Base-by-base conservation (phyloP, 2,113 vertebrate genomes). In the Ailuropoda melanoleuca region DNA sequence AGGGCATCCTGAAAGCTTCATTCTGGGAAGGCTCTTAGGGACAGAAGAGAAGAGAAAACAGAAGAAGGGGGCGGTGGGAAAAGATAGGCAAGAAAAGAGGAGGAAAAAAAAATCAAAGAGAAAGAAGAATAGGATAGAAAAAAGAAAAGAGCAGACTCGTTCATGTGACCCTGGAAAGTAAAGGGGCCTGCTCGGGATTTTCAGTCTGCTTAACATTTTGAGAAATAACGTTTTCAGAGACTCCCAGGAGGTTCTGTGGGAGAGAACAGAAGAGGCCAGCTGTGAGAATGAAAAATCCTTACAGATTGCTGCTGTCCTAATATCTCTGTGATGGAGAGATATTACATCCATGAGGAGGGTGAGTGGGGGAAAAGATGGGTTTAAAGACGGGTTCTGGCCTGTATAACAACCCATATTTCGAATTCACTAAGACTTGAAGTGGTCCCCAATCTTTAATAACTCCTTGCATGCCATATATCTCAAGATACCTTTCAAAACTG, bases 361-460 rank as follows among this genome's bases (percentile, higher is more conserved):
- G 26, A 90, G n/a, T 18, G 72, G 18, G 58, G 58, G 13, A 19
- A 85, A 34, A 81, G 58, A 19, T 8, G 50, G 78, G 89, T 70
- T 39, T 50, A 74, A 74, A 60, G 58, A 50, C 31, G 82, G 72
- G n/a, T 93, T 95, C 72, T 55, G 83, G 56, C 91, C 87, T 80
- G 85, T 77, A 24, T 6, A 81, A 64, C 89, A 92, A 85, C 55
- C 58, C 8, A 0, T 93, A 83, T 93, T 97, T 96, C 88, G 85
- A 82, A 95, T 93, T 98, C 91, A 78, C 83, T 88, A 96, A 95
- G 56, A 88, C 90, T 82, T 68, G 96, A 96, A 98, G 95, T 1
- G 75, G 82, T 89, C 97, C 94, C 98, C 98, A 94, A 78, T 98
- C 94, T 97, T 96, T 92, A 97, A 66, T 97, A 96, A 92, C 80